Evolutionary conservation across 2,888 invertebrate species (phyloP).

Genomic region (Boloria selene): DNA sequence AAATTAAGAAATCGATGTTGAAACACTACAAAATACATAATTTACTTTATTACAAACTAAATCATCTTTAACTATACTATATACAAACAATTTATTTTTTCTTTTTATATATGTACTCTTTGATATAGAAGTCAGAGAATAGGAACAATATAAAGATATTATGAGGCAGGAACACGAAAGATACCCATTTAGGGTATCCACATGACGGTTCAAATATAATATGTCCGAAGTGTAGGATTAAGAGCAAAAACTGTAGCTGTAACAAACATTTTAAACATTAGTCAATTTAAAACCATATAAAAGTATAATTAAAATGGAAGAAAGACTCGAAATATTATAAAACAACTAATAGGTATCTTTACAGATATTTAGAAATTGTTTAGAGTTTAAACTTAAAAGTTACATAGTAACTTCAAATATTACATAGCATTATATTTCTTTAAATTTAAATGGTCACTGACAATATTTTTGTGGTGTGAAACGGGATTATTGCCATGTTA

Average conservation of each 20-base stretch:
- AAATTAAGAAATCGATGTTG: too few relatives aligned
- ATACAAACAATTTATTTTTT: constrained; percentile 50
- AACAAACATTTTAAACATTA: constrained; percentile 14
- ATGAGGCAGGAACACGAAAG: constrained; percentile 83
- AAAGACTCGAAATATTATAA: too few relatives aligned
- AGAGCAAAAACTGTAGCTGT: constrained; percentile 85
- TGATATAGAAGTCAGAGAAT: constrained; percentile 87
- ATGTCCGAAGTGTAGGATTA: constrained; percentile 83
- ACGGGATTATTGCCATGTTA: too few relatives aligned
- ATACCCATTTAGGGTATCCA: constrained; percentile 83
- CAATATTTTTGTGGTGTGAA: too few relatives aligned
- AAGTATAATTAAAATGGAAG: too few relatives aligned
- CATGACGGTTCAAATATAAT: constrained; percentile 82
- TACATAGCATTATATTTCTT: too few relatives aligned
- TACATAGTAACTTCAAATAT: background rate
- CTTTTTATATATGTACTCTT: constrained; percentile 82
- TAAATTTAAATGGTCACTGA: too few relatives aligned
- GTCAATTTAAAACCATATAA: too few relatives aligned
- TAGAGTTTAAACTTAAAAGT: constrained; percentile 3
- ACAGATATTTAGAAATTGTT: background rate
- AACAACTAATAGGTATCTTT: too few relatives aligned
- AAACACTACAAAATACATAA: constrained; percentile 29
- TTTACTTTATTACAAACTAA: constrained; percentile 35
- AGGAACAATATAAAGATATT: constrained; percentile 85
- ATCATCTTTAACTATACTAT: constrained; percentile 39